Base-by-base conservation (phyloP, 1,140 invertebrate species). In the Tetramorium simillimum region DNA sequence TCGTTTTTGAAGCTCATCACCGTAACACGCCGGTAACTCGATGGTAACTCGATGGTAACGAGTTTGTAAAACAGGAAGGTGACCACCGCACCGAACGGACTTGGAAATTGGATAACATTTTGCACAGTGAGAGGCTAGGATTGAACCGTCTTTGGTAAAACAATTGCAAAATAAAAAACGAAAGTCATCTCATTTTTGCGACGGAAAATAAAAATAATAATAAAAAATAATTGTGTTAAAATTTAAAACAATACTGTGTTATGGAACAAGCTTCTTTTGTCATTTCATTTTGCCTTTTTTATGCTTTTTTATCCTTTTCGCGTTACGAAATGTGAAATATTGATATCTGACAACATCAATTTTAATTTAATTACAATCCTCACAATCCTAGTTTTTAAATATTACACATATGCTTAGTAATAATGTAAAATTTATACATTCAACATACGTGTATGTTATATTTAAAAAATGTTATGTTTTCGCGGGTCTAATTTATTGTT, bases 41-140 rank as follows among this genome's bases (percentile, higher is more conserved):
- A 67, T 49, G 51, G 51, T 76, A 81, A 88, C 85, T 86, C 43
- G 37, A 67, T 49, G 81, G 60, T 89, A 89, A 89, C 87, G 84
- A 89, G 87, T 86, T 80, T 65, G 73, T 70, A 89, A 86, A 89
- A 73, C 21, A 49, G 40, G 14, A 76, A 86, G 60, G 10, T 69
- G 21, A 28, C n/a, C 3, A 40, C 9, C 37, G 43, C 40, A 16
- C 12, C 65, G 28, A 69, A 58, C 69, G 2, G 58, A 65, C 24
- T 87, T 75, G 24, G 46, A 73, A 67, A 24, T 62, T 85, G n/a
- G 58, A 63, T 77, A 85, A 85, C 33, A 82, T 82, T 82, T 87
- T 86, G 46, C 37, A 58, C 9, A 3, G 37, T 28, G n/a, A 80
- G 37, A 80, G 10, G 12, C 40, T 49, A 53, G n/a, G 12, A 67